Evolutionary conservation across 2,888 invertebrate genomes (phyloP), one percentile per base, ranked within the genome.

Genomic region (Stenichneumon culpator): DNA sequence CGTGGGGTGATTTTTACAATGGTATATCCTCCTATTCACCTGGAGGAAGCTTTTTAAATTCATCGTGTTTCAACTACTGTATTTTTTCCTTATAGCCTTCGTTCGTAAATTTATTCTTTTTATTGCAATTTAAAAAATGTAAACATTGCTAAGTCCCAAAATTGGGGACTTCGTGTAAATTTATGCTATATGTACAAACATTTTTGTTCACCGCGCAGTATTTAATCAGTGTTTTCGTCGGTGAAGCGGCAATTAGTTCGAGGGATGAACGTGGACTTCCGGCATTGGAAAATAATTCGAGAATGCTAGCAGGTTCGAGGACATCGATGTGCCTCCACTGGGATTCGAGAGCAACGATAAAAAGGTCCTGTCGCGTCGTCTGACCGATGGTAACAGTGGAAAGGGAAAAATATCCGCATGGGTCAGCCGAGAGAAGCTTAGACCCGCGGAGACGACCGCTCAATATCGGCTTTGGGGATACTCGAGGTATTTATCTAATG

Each of bases 341-440:
- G 85, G 87, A 88, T 87, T 88, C 84, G 73, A 86, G 84, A 86
- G 84, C 74, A 79, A 86, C 79, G 79, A 86, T 83, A 87, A 85
- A 82, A 83, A 86, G 67, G 52, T 73, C 79, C 63, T 57, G 57
- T 65, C 65, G 72, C 70, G 68, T 73, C 81, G 77, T 72, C 50
- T 68, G 78, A 63, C n/a, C 60, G 54, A 57, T 44, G 28, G 47
- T 63, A 68, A 63, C 67, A 52, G 77, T 82, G 63, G 79, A 88
- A 88, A 90, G 90, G 90, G 89, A 87, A 93, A 93, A 93, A 93
- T 93, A 93, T 93, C 93, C 93, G 93, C 93, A 91, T 93, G 93
- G 93, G 93, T 93, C 93, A 93, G 93, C 93, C 92, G 86, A 91
- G 92, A 93, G 93, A 90, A 90, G 93, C 93, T 93, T 93, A 93